phyloP scores from a whole-genome alignment of 2,797 vertebrate genomes.

The Eulemur coronatus region DNA sequence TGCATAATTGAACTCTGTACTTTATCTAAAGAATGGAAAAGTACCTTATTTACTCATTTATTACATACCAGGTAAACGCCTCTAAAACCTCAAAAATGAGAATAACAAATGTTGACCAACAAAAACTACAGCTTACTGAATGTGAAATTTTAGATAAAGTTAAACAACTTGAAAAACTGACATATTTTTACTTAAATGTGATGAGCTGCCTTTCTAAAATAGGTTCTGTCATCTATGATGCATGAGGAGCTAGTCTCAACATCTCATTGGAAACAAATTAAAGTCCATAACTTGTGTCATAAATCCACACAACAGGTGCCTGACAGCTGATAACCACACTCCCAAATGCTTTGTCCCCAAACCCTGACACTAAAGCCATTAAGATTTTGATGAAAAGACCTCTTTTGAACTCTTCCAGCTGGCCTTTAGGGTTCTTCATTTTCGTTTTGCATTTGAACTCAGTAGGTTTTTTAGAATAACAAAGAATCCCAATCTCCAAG shows the following conservation, averaged over 20 bases:
- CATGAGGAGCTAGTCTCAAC: neutral
- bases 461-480: constrained; percentile 74
- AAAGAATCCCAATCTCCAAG: constrained; percentile 71
- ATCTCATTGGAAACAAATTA: constrained; percentile 50
- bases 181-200: neutral
- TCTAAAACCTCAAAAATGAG: neutral
- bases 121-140: neutral
- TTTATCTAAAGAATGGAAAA: constrained; percentile 30
- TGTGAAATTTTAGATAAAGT: constrained; percentile 52
- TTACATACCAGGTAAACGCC: neutral
- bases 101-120: neutral
- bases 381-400: constrained; percentile 65
- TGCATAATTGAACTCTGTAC: neutral
- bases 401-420: constrained; percentile 75
- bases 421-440: constrained; percentile 47
- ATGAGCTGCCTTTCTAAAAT: constrained; percentile 18
- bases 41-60: neutral
- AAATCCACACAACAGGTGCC: constrained; percentile 65
- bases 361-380: constrained; percentile 43
- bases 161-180: neutral
- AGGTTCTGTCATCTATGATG: neutral
- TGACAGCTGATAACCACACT: constrained; percentile 58
- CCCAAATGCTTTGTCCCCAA: constrained; percentile 45
- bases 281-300: constrained; percentile 45
- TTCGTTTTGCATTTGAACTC: constrained; percentile 66